Percentiles rank a stretch among this genome's conserved stretches.
These are phyloP conservation scores for Peromyscus maniculatus DNA, from an alignment of 2,113 vertebrate genomes.

Conservation along the genomic window DNA sequence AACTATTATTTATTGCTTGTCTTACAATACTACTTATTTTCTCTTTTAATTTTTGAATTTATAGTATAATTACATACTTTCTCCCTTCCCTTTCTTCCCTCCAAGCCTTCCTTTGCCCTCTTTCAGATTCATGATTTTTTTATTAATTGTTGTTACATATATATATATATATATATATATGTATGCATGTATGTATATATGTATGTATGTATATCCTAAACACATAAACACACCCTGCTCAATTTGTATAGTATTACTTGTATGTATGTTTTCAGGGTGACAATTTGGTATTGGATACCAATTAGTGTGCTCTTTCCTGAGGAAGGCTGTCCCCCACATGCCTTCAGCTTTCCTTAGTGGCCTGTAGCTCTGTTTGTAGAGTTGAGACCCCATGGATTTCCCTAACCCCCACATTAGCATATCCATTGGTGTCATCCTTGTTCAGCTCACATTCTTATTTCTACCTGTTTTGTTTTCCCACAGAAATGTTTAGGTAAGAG, in stretches of 20 bases:
- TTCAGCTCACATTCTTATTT: constrained; percentile 20
- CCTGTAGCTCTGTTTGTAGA: not conserved
- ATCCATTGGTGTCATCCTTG: not conserved
- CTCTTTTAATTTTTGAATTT: not conserved
- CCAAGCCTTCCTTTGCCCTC: not conserved
- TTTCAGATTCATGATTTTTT: not conserved
- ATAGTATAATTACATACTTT: not conserved
- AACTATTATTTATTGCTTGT: constrained; percentile 31
- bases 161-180: not conserved
- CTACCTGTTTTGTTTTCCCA: not conserved
- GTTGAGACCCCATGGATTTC: not conserved
- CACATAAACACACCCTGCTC: not conserved
- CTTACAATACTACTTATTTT: not conserved
- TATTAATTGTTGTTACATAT: not conserved
- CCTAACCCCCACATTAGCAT: not conserved
- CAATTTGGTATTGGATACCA: too few relatives aligned
- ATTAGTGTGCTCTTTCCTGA: too few relatives aligned
- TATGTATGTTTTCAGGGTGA: too few relatives aligned
- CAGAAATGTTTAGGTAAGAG: not conserved
- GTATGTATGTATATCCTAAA: not conserved
- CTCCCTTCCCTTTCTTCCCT: not conserved
- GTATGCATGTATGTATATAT: not conserved
- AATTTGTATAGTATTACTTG: not conserved
- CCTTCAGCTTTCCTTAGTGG: not conserved
- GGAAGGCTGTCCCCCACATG: too few relatives aligned